phyloP scores from a whole-genome alignment of 2,888 invertebrate species.

The Calameuta idolon region DNA sequence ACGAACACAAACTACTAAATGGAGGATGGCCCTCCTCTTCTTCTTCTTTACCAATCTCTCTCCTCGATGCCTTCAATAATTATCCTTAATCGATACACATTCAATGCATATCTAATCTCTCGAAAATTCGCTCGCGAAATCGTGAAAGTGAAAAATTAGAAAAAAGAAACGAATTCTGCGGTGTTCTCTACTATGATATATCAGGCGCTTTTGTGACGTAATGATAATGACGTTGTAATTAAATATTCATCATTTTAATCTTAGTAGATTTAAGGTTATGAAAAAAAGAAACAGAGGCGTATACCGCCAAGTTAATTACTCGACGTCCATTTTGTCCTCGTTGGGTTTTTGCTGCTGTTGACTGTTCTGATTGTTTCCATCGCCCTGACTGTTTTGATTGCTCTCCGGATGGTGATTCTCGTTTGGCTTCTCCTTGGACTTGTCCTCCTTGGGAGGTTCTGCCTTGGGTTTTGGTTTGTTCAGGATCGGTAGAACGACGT shows the following conservation, averaged over 20 bases:
- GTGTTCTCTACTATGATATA: conserved; percentile 15
- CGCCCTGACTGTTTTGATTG: conserved; percentile 52
- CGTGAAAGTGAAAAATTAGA: conserved; percentile 7
- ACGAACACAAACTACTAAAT: no score
- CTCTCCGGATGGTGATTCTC: conserved; percentile 51
- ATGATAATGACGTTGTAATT: conserved; percentile 35
- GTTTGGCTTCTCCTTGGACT: conserved; percentile 57
- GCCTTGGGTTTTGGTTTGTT: conserved; percentile 93
- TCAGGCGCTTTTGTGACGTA: conserved; percentile 47
- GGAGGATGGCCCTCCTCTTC: no score
- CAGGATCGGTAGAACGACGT: conserved; percentile 76
- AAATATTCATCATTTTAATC: conserved; percentile 43
- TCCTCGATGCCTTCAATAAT: no score
- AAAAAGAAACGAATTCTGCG: conserved; percentile 29
- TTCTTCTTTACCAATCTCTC: no score
- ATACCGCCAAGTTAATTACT: conserved; percentile 51
- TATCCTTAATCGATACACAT: neutral
- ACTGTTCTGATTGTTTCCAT: conserved; percentile 49
- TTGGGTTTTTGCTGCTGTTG: conserved; percentile 42
- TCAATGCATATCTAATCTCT: neutral
- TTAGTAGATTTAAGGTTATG: conserved; percentile 43
- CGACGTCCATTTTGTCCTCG: conserved; percentile 68
- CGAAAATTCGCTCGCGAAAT: neutral
- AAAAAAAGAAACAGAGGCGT: conserved; percentile 36
- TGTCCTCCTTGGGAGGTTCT: conserved; percentile 72